Base-by-base conservation (phyloP, 1,140 invertebrate species). In the Doryteuthis pealeii region DNA sequence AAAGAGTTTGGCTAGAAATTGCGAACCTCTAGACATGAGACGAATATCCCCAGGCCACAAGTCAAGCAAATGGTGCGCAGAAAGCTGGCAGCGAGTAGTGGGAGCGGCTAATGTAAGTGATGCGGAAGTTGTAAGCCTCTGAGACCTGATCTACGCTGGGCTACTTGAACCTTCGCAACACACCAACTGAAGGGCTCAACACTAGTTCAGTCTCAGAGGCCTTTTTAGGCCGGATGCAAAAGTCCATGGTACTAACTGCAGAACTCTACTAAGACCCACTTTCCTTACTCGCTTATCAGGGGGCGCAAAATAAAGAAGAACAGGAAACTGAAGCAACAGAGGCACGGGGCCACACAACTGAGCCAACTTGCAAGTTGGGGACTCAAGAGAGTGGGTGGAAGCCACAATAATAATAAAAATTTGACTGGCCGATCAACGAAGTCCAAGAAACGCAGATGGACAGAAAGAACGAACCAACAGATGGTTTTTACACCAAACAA, bases 161-260 rank as follows among this genome's bases (percentile, higher is more conserved):
- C 31, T 75, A 5, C n/a, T n/a, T 75, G 28, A 69, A 71, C 28
- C 40, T 32, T 5, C 32, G 74, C 18, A 75, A 75, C 32, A 71
- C 74, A 18, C 74, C 68, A n/a, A 22, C 18, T n/a, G 35, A 68
- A 26, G 28, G 33, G 4, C n/a, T 31, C 10, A 58, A 30, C n/a
- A 40, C 45, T 26, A 74, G 73, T 30, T 66, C 73, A 69, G 73
- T n/a, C 67, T n/a, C 73, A 74, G 31, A 68, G 45, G 40, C 26
- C n/a, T n/a, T 73, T 18, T 58, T 58, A 8, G 54, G 54, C 18
- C 5, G 54, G 18, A 22, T 3, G 26, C 5, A 4, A n/a, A 58
- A 18, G 18, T n/a, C 18, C 3, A n/a, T 18, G 1, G 18, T 28
- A 58, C 26, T 4, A 22, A 4, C 5, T n/a, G 26, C 4, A 5